phyloP scores from a whole-genome alignment of 2,797 vertebrate species.

The Sternotherus odoratus region DNA sequence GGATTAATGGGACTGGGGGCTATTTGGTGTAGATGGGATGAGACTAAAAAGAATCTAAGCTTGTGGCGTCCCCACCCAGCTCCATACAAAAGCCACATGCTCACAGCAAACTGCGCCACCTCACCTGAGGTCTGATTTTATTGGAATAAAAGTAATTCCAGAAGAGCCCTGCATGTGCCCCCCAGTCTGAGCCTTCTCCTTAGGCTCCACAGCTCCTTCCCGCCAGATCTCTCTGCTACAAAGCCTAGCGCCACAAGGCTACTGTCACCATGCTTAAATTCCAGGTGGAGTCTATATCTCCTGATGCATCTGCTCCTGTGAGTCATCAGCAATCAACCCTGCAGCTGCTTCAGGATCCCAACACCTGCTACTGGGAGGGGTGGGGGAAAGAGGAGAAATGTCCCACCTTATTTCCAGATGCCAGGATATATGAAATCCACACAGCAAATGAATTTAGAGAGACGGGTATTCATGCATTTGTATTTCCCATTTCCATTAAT shows the following conservation, averaged over 20 bases:
- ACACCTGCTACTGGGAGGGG: background rate
- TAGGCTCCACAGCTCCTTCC: background rate
- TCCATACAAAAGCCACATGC: background rate
- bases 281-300: background rate
- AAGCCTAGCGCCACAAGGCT: background rate
- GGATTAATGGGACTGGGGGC: background rate
- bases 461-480: background rate
- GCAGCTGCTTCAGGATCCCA: slow-evolving; percentile 42
- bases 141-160: background rate
- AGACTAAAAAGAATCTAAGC: background rate
- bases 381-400: slow-evolving; percentile 9
- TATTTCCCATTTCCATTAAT: background rate
- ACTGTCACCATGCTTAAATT: background rate
- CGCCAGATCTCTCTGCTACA: background rate
- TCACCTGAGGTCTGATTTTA: background rate
- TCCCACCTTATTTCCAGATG: background rate
- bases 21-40: background rate
- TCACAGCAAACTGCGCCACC: background rate
- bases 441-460: background rate
- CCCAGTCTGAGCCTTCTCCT: background rate
- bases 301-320: slow-evolving; percentile 15
- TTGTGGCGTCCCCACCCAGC: background rate
- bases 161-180: background rate
- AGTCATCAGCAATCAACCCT: background rate
- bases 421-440: background rate